Base-by-base conservation (phyloP, 2,113 vertebrate genomes). In the Pedetes capensis region DNA sequence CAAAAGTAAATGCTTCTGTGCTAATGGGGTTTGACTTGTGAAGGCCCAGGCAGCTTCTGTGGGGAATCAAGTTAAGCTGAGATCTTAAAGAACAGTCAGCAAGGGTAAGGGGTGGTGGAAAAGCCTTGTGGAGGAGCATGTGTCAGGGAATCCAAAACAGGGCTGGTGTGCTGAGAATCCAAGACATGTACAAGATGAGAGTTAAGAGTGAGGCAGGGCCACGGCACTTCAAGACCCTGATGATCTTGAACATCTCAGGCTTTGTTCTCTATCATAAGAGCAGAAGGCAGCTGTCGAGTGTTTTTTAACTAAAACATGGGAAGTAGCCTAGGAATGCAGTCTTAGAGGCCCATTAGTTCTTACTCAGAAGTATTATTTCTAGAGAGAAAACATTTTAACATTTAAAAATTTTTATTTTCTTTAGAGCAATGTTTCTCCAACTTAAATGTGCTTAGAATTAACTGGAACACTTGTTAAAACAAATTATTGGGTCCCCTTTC, bases 391-490 rank as follows among this genome's bases (percentile, higher is more conserved):
- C 37, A 20, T 83, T n/a, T n/a, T 82, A 61, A 64, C 55, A 14
- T 74, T 82, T 95, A 53, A 8, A 84, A 29, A 18, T 64, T 83
- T 47, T 74, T n/a, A 0, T 91, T 78, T 80, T 75, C 79, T 59
- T 69, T 61, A 83, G 39, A 82, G 66, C 9, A 76, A n/a, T n/a
- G n/a, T n/a, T n/a, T n/a, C 42, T 79, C 10, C n/a, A 90, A 17
- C 42, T 74, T 79, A 47, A 80, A 10, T 71, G 83, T 83, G 3
- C 61, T 87, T 82, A 82, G 83, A 82, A 88, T 93, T 78, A 79
- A 13, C 25, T 55, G 13, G 6, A 68, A 16, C 1, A 6, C 32
- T 87, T 59, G 10, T 79, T 92, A 64, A 79, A 68, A 81, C 57
- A 95, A 13, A 89, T 76, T 72, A 68, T 37, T 0, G 42, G 47